These are phyloP conservation scores for Sesia bembeciformis DNA, from an alignment of 2,888 invertebrate genomes.

Conservation along the genomic window DNA sequence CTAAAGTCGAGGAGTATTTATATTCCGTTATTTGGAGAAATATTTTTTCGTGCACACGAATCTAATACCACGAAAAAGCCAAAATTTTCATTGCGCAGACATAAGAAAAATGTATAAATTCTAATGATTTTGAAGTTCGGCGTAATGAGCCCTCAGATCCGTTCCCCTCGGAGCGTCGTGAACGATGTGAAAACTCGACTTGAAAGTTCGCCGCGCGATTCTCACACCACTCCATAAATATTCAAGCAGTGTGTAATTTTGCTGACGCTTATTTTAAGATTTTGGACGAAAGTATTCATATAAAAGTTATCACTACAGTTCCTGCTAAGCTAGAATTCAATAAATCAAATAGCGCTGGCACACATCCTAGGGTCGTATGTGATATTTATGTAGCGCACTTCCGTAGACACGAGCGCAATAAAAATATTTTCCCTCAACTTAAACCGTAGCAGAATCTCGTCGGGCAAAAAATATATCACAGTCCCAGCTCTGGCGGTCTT, in stretches of 20 bases:
- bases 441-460: conserved; percentile 15
- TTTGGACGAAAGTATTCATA: neutral
- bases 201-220: conserved; percentile 2
- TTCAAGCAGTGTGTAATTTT: conserved; percentile 16
- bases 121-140: conserved; percentile 54
- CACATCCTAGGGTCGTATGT: neutral
- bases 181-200: conserved; percentile 28
- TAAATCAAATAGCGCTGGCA: neutral
- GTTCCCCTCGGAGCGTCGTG: conserved; percentile 17
- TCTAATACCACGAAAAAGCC: too few relatives aligned
- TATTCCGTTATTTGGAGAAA: conserved; percentile 5
- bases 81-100: conserved; percentile 44
- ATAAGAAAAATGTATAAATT: conserved; percentile 49
- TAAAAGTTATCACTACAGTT: neutral
- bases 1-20: too few relatives aligned
- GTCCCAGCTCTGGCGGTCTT: conserved; percentile 18
- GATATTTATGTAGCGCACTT: neutral
- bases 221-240: conserved; percentile 25
- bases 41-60: too few relatives aligned
- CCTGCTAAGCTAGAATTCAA: neutral
- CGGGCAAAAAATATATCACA: conserved; percentile 32
- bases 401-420: conserved; percentile 15
- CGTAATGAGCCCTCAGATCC: conserved; percentile 44
- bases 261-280: neutral
- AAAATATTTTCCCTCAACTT: conserved; percentile 4